Evolutionary conservation across 2,797 vertebrate species (phyloP).

Genomic region (Psittacula echo): DNA sequence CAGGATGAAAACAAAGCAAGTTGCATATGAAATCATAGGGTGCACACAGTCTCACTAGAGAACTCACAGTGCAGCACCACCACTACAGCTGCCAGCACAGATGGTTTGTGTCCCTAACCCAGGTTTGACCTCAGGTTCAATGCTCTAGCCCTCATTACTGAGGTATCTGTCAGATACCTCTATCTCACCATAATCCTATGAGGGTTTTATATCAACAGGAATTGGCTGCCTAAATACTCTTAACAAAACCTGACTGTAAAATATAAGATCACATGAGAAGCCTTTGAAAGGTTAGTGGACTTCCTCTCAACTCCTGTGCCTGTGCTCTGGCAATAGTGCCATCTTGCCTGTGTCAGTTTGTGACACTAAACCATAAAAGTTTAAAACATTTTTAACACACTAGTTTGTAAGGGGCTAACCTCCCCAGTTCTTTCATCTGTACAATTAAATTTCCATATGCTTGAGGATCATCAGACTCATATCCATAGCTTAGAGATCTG

Average conservation of each 20-base stretch:
- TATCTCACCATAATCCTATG: neutral
- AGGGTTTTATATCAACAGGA: neutral
- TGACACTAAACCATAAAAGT: neutral
- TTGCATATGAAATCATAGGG: neutral
- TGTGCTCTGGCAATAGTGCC: neutral
- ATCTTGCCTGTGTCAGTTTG: neutral
- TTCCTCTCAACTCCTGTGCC: neutral
- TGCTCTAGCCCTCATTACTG: neutral
- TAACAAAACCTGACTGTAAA: neutral
- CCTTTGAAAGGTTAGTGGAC: neutral
- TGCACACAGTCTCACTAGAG: neutral
- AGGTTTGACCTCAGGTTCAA: neutral
- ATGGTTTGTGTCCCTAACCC: neutral
- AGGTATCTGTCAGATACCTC: neutral
- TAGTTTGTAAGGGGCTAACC: neutral
- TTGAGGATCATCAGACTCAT: neutral
- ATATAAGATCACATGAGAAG: neutral
- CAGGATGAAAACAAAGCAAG: neutral
- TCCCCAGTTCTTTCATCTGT: neutral
- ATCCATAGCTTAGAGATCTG: neutral
- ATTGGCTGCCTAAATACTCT: neutral
- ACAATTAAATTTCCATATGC: neutral
- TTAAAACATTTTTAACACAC: neutral
- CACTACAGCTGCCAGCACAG: neutral
- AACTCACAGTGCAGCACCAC: neutral